Conservation (phyloP, 2,113 vertebrate species). For the Anarrhichthys ocellatus region DNA sequence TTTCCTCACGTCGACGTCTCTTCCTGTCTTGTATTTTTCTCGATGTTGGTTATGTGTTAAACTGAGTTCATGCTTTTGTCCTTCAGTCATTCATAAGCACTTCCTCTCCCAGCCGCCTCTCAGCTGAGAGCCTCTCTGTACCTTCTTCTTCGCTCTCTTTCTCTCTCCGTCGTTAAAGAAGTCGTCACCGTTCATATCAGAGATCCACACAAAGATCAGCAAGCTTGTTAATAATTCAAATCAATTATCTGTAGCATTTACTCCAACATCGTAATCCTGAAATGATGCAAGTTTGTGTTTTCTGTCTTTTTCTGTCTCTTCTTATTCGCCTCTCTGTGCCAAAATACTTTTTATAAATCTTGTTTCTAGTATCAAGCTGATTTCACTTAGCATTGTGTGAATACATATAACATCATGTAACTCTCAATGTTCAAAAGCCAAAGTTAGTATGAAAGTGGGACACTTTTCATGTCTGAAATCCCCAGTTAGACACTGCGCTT, state of each 20-base stretch:
- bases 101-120: not conserved
- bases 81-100: not conserved
- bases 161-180: not conserved
- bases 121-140: not conserved
- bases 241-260: not conserved
- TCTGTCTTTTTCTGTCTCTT: too few species aligned
- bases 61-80: not conserved
- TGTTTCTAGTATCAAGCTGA: not conserved
- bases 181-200: not conserved
- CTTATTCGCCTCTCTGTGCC: not conserved
- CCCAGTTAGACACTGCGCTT: not conserved
- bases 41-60: not conserved
- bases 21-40: not conserved
- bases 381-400: not conserved
- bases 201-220: not conserved
- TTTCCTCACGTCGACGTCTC: too few species aligned
- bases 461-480: not conserved
- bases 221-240: not conserved
- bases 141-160: not conserved
- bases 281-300: not conserved
- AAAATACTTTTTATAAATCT: not conserved
- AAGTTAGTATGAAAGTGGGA: not conserved
- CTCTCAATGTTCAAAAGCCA: not conserved
- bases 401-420: not conserved
- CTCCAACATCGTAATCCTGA: too few species aligned